Base-by-base conservation (phyloP, 2,888 invertebrate genomes). In the Encarsia formosa region DNA sequence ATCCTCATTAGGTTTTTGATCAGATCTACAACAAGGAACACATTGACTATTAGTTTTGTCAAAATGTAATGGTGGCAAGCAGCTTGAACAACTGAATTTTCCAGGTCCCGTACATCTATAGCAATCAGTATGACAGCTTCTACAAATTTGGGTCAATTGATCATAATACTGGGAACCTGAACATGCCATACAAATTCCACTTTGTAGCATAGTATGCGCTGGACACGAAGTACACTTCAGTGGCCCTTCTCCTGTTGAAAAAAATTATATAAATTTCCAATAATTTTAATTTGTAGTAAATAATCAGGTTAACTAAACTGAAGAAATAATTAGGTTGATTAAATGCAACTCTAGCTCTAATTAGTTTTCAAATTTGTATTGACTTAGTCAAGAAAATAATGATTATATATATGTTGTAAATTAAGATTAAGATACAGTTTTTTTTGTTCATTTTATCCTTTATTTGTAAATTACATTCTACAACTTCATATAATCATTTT, bases 41-140 rank as follows among this genome's bases (percentile, higher is more conserved):
- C 88, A 88, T 69, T 86, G 86, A 65, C 85, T 86, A 74, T 86
- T 87, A 59, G 85, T 74, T 63, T 85, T 82, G 67, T 87, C 85
- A 57, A 86, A 70, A 65, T 82, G 81, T 34, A 85, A 67, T 1
- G 87, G 87, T 43, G 79, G 76, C 11, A 81, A 79, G 64, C 87
- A 88, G 2, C 80, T 79, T 16, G 81, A 78, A 64, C 86, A 87
- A 54, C 84, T 84, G 66, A 82, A 85, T 62, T 80, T 82, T 0
- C 85, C 85, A 0, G 85, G 82, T 0, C 85, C 87, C 1, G 81
- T 80, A 66, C 87, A 87, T 1, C 83, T 81, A 50, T 81, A 79
- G 63, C 87, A 87, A 5, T 82, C 78, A 0, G 77, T 68, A 59
- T 87, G 82, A 59, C 87, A 88, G 2, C 78, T 75, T 62, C 80